Base-by-base conservation (phyloP, 2,113 vertebrate species). In the Psettodes erumei region DNA sequence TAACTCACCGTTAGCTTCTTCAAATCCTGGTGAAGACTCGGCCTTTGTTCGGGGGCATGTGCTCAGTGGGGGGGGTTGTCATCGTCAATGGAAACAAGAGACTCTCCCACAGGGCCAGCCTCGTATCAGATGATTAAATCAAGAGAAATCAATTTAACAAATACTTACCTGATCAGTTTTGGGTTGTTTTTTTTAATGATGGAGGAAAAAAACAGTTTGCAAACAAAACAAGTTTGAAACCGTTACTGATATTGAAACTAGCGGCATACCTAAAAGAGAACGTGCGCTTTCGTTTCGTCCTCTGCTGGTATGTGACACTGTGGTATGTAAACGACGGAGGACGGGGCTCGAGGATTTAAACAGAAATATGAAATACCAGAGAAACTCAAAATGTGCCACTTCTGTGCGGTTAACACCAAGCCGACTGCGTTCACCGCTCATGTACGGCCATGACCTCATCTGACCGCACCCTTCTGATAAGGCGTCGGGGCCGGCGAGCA, bases 401-500 rank as follows among this genome's bases (percentile, higher is more conserved):
- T 43, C 42, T 19, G 7, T 47, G n/a, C 1, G 9, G 45, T 10
- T 47, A 47, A 47, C 9, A 47, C 21, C 10, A 47, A 47, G 45
- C 8, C n/a, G n/a, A n/a, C n/a, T n/a, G n/a, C n/a, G n/a, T n/a
- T n/a, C n/a, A n/a, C n/a, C n/a, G n/a, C n/a, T n/a, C n/a, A n/a
- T n/a, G n/a, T 21, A 40, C 13, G 16, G 38, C 38, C 38, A n/a
- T 38, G 38, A 21, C 33, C 28, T 54, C 1, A 55, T 55, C 37
- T 27, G 45, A 69, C 6, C 11, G 4, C 40, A 13, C 4, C 27
- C 56, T 50, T 60, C 3, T 71, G 64, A 86, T 76, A 66, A 76
- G 32, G 25, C 23, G 33, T 40, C 50, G 21, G 40, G 15, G n/a
- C 81, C 67, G 76, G 76, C 81, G 53, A 66, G 27, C 35, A n/a